A percentile compares a stretch with the other conserved stretches of the same genome.
Conservation (phyloP, 2,888 invertebrate species). For the Tachystola acroxantha region DNA sequence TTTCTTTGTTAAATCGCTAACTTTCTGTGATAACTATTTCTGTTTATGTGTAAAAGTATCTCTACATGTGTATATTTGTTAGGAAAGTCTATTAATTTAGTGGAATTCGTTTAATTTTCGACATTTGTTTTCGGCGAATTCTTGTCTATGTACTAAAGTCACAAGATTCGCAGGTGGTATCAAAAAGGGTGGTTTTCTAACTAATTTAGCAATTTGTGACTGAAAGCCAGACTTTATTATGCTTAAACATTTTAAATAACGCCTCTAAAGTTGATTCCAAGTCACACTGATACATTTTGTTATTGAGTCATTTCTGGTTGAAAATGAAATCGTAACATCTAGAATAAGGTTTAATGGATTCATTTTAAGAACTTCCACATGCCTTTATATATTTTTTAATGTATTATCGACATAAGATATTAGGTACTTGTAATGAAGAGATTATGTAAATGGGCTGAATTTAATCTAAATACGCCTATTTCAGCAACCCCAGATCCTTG, state of each 20-base stretch:
- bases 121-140: constrained; percentile 9
- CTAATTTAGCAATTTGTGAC: background rate
- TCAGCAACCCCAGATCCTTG: constrained; percentile 97
- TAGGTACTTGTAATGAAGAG: too few species aligned
- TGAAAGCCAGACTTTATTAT: background rate
- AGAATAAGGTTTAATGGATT: too few species aligned
- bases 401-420: too few species aligned
- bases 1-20: constrained; percentile 9
- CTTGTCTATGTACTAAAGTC: constrained; percentile 21
- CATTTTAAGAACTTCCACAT: too few species aligned
- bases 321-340: too few species aligned
- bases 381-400: too few species aligned
- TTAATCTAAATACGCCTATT: too few species aligned
- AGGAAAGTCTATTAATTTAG: background rate
- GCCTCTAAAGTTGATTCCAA: too few species aligned
- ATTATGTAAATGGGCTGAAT: too few species aligned
- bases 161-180: background rate
- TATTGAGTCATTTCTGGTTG: too few species aligned
- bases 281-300: too few species aligned
- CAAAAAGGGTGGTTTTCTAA: background rate
- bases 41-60: constrained; percentile 23
- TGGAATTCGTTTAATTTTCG: background rate
- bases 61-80: background rate
- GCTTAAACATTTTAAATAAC: too few species aligned
- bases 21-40: constrained; percentile 5